Base-by-base conservation (phyloP, 2,888 invertebrate genomes). In the Plemyria rubiginata region DNA sequence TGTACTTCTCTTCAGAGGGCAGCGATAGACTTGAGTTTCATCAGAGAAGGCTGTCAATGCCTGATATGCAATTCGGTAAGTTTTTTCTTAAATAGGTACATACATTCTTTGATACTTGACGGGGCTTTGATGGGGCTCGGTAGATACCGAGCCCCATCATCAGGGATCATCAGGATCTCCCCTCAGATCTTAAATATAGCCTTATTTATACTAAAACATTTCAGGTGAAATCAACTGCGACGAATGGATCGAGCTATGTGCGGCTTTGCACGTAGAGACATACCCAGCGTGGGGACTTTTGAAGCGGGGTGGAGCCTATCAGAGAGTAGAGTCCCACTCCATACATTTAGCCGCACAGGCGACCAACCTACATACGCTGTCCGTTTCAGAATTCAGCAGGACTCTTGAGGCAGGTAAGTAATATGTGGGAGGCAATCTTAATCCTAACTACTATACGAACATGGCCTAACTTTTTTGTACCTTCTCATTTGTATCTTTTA, bases 241-340 rank as follows among this genome's bases (percentile, higher is more conserved):
- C 2, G 86, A 82, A 66, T 93, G 93, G 82, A 70, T 88, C 0
- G 86, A 89, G 22, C 80, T 96, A 0, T 96, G 96, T 75, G 77
- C 85, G 0, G 93, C 93, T 5, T 81, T 96, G 12, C 94, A 95
- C 71, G 90, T 95, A 2, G 89, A 90, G 5, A 82, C 88, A 4
- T 90, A 94, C 71, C 97, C 97, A 0, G 92, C 94, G 13, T 96
- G 97, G 94, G 95, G 94, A 12, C 92, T 96, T 6, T 90, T 97
- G 70, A 97, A 97, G 81, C 85, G 88, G 0, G 95, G 95, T 22
- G 97, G 97, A 3, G 96, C 95, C 0, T 96, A 96, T 84, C 97
- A 97, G 78, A 88, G 96, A 12, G 62, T 94, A 84, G 79, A 87
- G 88, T 54, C 88, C 82, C 66, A 90, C 86, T 36, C 74, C 66